These are phyloP conservation scores for Amyelois transitella DNA, from an alignment of 1,140 invertebrate genomes.

Conservation along the genomic window DNA sequence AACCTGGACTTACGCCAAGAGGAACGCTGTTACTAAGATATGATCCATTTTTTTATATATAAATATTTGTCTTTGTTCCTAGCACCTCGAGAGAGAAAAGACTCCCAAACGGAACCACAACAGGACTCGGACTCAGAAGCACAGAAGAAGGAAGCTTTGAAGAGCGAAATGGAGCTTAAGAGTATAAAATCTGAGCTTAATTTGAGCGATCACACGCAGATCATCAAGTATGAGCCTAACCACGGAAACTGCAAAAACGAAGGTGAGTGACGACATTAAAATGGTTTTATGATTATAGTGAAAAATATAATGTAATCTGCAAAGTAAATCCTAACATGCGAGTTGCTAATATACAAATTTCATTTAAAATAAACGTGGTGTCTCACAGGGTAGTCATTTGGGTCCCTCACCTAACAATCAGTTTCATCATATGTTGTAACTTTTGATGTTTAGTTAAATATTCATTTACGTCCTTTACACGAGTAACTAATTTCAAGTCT, in stretches of 20 bases:
- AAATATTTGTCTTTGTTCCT: background rate
- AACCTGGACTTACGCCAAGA: background rate
- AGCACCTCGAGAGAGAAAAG: slow-evolving; percentile 38
- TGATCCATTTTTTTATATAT: background rate
- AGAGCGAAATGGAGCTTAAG: slow-evolving; percentile 58
- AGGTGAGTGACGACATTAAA: slow-evolving; percentile 46
- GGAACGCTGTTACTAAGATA: background rate
- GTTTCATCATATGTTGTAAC: no score
- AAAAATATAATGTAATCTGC: no score
- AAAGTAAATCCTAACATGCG: no score
- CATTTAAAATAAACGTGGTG: no score
- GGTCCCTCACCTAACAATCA: no score
- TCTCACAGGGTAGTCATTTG: no score
- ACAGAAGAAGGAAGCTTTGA: slow-evolving; percentile 45
- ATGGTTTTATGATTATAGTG: no score
- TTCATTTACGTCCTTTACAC: no score
- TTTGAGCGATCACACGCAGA: slow-evolving; percentile 67
- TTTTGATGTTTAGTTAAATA: no score
- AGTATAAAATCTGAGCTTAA: slow-evolving; percentile 70
- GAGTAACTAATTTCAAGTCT: no score
- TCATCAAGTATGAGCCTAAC: slow-evolving; percentile 71
- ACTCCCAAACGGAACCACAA: slow-evolving; percentile 16
- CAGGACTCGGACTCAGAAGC: slow-evolving; percentile 28
- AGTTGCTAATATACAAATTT: no score
- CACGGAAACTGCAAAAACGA: slow-evolving; percentile 59